These are phyloP conservation scores for Drosophila kambysellisi DNA, from an alignment of 2,888 invertebrate species.

Conservation along the genomic window DNA sequence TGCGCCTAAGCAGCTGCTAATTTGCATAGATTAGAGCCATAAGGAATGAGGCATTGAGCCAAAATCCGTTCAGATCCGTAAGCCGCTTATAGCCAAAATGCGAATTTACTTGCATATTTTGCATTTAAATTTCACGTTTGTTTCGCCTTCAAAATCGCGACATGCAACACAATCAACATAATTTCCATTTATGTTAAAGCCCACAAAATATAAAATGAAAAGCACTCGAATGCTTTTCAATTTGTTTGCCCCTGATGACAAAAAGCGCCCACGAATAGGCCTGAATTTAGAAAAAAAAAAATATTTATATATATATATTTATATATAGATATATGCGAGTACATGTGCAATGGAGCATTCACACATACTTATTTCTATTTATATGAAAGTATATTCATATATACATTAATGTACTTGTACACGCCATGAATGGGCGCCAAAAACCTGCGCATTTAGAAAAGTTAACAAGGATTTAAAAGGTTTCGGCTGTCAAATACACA, in stretches of 20 bases:
- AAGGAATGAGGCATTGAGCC: constrained; percentile 9
- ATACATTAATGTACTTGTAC: constrained; percentile 7
- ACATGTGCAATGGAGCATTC: constrained; percentile 4
- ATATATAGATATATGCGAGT: constrained; percentile 5
- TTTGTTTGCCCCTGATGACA: constrained; percentile 74
- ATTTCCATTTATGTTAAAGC: constrained; percentile 55
- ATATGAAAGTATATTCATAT: neutral
- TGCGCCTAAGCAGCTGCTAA: constrained; percentile 52
- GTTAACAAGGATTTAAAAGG: constrained; percentile 83
- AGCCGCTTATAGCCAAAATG: constrained; percentile 50
- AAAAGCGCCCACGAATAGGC: constrained; percentile 53
- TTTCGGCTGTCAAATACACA: constrained; percentile 78
- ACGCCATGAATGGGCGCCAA: constrained; percentile 56
- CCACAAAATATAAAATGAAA: constrained; percentile 30
- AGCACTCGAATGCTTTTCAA: constrained; percentile 65
- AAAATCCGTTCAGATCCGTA: constrained; percentile 24
- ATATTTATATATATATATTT: constrained; percentile 1
- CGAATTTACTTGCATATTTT: constrained; percentile 43
- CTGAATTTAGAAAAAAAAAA: constrained; percentile 19
- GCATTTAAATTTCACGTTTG: constrained; percentile 49
- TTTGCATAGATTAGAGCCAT: constrained; percentile 63
- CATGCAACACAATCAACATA: constrained; percentile 72
- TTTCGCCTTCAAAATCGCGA: constrained; percentile 39
- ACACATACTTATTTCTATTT: constrained; percentile 1
- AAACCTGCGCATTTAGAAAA: constrained; percentile 79